Conservation (phyloP, 53 echinoderm and acorn worm genomes). For the Zoroaster sp. region DNA sequence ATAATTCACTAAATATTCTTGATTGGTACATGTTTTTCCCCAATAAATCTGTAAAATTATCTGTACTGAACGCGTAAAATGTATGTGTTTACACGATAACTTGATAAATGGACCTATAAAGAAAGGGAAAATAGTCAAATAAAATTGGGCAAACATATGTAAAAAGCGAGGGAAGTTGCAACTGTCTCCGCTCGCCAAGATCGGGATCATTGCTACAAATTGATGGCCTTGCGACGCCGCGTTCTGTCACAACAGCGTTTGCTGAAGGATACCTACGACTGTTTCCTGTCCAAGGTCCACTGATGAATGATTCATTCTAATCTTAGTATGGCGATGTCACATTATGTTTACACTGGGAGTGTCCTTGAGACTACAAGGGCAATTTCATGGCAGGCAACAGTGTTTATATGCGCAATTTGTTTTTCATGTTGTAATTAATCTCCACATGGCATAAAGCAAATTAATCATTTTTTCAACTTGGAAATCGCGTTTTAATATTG, state of each 20-base stretch:
- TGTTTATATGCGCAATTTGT: no score
- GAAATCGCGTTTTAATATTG: no score
- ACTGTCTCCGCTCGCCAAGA: neutral
- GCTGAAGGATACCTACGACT: neutral
- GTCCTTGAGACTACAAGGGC: no score
- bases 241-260: neutral
- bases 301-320: no score
- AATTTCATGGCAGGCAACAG: no score
- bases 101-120: neutral
- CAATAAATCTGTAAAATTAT: slow-evolving; percentile 17
- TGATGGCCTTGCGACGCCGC: slow-evolving; percentile 35
- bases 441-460: no score
- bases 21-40: neutral
- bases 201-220: slow-evolving; percentile 20
- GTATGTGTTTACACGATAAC: slow-evolving; percentile 24
- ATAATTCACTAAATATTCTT: neutral
- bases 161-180: neutral
- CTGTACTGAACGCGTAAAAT: neutral
- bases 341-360: no score
- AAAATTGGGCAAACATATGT: neutral
- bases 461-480: no score
- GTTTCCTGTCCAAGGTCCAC: neutral
- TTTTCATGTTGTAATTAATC: no score
- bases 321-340: no score
- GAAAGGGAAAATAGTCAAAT: neutral